These are phyloP conservation scores for Noctua janthe DNA, from an alignment of 2,888 invertebrate species.

Conservation along the genomic window DNA sequence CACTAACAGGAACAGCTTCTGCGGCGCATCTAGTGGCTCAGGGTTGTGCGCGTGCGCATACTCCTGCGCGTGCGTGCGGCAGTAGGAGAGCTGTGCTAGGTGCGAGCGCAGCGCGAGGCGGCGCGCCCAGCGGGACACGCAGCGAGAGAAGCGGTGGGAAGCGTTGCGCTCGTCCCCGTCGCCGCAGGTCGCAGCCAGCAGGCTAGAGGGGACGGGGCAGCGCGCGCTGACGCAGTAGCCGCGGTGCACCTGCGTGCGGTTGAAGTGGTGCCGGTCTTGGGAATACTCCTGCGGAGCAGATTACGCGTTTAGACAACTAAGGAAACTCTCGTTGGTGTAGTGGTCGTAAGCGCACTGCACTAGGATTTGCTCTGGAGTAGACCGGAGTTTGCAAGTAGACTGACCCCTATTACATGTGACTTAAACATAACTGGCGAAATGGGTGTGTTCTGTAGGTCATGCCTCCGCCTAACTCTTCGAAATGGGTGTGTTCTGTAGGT, in stretches of 20 bases:
- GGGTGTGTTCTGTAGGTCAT: not conserved
- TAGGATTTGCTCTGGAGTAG: not conserved
- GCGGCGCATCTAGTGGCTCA: constrained; percentile 66
- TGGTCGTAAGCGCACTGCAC: not conserved
- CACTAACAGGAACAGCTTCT: constrained; percentile 68
- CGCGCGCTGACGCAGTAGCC: constrained; percentile 82
- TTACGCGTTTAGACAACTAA: too few relatives aligned
- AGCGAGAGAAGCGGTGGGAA: constrained; percentile 76
- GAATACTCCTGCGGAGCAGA: constrained; percentile 76
- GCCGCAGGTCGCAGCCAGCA: not conserved
- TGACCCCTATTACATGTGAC: not conserved
- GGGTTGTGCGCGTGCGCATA: constrained; percentile 59
- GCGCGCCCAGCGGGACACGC: constrained; percentile 73
- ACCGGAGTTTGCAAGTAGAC: not conserved
- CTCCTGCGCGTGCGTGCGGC: constrained; percentile 72
- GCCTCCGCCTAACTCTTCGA: too few relatives aligned
- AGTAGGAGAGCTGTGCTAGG: constrained; percentile 72
- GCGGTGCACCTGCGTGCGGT: constrained; percentile 80
- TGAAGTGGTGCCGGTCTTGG: constrained; percentile 73
- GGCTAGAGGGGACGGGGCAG: constrained; percentile 64
- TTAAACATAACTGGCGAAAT: not conserved
- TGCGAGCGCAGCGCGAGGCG: constrained; percentile 66
- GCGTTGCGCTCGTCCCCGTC: constrained; percentile 67
- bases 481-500: too few relatives aligned
- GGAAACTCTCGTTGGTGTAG: not conserved